Evolutionary conservation across 2,113 vertebrate genomes (phyloP), one percentile per base, ranked within the genome.

Genomic region (Arothron firmamentum): DNA sequence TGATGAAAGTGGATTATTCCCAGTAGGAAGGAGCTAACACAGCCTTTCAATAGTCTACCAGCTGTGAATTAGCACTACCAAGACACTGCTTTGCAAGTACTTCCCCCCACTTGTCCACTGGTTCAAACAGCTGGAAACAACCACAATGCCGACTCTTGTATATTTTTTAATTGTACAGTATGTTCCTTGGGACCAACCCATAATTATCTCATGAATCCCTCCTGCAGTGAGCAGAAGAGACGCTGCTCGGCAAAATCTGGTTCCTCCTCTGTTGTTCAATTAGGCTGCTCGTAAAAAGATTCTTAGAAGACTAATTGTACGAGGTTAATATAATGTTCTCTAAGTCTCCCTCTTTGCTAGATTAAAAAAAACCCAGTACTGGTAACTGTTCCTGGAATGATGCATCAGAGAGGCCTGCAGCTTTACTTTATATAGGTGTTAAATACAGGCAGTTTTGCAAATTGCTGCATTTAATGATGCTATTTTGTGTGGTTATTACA

Each of bases 241-340:
- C 31, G 14, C 25, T 45, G 49, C 52, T 31, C 31, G 14, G 34
- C 43, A 28, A 4, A 19, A 79, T 58, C 28, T 69, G 51, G 72
- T 74, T 70, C 82, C 54, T 62, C 56, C 64, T 77, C 61, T 77
- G 76, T 41, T 71, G 76, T 41, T 71, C 73, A 77, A 87, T 87
- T 61, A 74, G 72, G 23, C 10, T 45, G 48, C 72, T 71, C n/a
- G 68, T 80, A 50, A 74, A 59, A n/a, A 56, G 21, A 58, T 23
- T 16, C 21, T 56, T 43, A 52, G 53, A 65, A 42, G 34, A 65
- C 11, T 65, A 55, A 71, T 78, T 71, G 25, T 55, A 70, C 60
- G 65, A 1, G 55, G 45, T 70, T 70, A 61, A 34, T 65, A 57
- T 72, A 9, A 25, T 50, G 38, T 56, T 62, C 41, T 61, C 20